Evolutionary conservation across 1,140 invertebrate genomes (phyloP).

Genomic region (Conopomorpha cramerella): DNA sequence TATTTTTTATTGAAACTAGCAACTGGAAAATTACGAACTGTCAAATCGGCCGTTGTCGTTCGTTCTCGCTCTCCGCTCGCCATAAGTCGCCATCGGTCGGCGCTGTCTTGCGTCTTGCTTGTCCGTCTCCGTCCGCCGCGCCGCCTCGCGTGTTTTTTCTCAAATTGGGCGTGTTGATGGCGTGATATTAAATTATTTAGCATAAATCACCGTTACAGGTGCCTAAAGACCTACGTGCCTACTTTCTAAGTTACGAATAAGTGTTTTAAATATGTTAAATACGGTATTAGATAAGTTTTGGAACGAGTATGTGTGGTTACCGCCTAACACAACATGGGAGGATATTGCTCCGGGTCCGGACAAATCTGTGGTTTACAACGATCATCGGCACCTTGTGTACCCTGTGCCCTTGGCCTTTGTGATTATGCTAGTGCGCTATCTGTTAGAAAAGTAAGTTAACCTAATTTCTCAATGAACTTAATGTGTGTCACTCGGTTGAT

Average conservation of each 20-base stretch:
- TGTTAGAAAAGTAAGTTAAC: conserved; percentile 79
- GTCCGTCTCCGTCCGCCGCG: no score
- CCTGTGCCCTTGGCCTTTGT: conserved; percentile 81
- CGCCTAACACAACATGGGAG: conserved; percentile 88
- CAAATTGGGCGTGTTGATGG: conserved; percentile 19
- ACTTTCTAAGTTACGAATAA: conserved; percentile 8
- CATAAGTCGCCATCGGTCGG: no score
- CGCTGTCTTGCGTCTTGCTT: no score
- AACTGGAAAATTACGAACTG: no score
- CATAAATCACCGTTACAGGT: background rate
- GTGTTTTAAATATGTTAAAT: conserved; percentile 30
- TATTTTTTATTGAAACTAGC: no score
- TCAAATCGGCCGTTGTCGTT: no score
- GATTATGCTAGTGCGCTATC: conserved; percentile 73
- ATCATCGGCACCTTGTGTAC: conserved; percentile 80
- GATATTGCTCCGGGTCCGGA: conserved; percentile 79
- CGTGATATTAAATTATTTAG: conserved; percentile 16
- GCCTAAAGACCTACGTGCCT: conserved; percentile 1
- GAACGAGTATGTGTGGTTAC: conserved; percentile 84
- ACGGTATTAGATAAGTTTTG: conserved; percentile 71
- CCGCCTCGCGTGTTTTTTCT: no score
- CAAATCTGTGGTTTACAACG: conserved; percentile 76
- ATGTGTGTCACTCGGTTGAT: background rate
- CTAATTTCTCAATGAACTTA: no score
- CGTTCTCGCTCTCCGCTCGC: no score